Evolutionary conservation across 2,113 vertebrate genomes (phyloP).

Genomic region (Anoplopoma fimbria): DNA sequence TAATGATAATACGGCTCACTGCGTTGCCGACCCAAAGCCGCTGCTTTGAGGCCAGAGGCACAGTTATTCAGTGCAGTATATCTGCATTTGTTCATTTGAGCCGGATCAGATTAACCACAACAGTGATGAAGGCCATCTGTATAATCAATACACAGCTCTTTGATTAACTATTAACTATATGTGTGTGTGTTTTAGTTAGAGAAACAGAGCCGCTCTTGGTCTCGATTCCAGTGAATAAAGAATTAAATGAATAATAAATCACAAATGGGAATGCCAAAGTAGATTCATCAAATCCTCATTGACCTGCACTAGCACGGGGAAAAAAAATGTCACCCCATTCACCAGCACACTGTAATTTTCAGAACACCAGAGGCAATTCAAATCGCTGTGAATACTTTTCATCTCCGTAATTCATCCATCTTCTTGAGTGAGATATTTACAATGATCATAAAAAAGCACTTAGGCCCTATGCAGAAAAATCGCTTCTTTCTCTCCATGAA

Average conservation of each 20-base stretch:
- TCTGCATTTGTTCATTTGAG: not conserved
- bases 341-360: conserved; percentile 36
- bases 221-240: conserved; percentile 35
- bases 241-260: conserved; percentile 70
- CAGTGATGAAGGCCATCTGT: not conserved
- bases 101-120: not conserved
- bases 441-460: conserved; percentile 55
- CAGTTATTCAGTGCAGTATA: not conserved
- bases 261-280: conserved; percentile 55
- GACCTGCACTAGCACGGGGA: conserved; percentile 29
- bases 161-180: conserved; percentile 14
- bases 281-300: conserved; percentile 64
- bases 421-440: conserved; percentile 52
- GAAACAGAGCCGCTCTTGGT: conserved; percentile 1
- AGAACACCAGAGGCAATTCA: conserved; percentile 44
- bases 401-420: conserved; percentile 39
- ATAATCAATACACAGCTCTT: not conserved
- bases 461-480: conserved; percentile 18
- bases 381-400: conserved; percentile 44
- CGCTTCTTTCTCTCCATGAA: conserved; percentile 7
- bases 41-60: no score
- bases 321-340: conserved; percentile 35
- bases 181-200: not conserved
- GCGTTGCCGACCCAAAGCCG: not conserved
- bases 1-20: no score